Evolutionary conservation across 1,140 invertebrate genomes (phyloP).

Genomic region (Plutomurus gul): DNA sequence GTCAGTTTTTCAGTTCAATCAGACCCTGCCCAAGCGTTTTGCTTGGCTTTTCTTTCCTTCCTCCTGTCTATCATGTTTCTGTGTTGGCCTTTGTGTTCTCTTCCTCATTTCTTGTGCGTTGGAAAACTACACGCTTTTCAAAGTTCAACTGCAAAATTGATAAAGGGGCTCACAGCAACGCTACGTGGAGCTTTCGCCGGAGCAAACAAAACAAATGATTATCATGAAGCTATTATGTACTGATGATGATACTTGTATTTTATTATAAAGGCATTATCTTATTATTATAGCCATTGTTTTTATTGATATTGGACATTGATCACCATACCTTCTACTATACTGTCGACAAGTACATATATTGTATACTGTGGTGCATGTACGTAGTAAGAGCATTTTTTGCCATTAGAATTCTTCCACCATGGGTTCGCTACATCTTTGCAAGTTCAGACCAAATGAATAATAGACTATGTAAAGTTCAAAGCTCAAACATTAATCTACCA

Average conservation of each 20-base stretch:
- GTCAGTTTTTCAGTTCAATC: constrained; percentile 23
- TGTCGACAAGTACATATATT: not conserved
- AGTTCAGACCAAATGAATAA: too few relatives aligned
- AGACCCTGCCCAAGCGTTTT: constrained; percentile 18
- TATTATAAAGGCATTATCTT: constrained; percentile 27
- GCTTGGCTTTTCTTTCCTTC: constrained; percentile 11
- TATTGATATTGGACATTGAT: not conserved
- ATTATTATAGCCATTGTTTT: constrained; percentile 8
- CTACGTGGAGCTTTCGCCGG: not conserved
- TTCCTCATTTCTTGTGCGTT: too few relatives aligned
- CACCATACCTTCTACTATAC: not conserved
- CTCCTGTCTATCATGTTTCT: constrained; percentile 3
- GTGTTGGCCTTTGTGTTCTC: not conserved
- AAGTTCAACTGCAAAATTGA: not conserved
- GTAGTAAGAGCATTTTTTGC: too few relatives aligned
- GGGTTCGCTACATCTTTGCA: too few relatives aligned
- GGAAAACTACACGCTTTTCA: constrained; percentile 5
- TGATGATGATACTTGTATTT: constrained; percentile 17
- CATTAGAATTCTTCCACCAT: too few relatives aligned
- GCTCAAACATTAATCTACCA: too few relatives aligned
- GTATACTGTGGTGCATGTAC: too few relatives aligned
- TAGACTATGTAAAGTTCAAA: too few relatives aligned
- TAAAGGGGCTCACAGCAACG: not conserved
- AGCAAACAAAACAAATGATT: constrained; percentile 26
- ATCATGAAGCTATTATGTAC: constrained; percentile 3